phyloP scores from a whole-genome alignment of 1,140 invertebrate species.

The Latrodectus geometricus region DNA sequence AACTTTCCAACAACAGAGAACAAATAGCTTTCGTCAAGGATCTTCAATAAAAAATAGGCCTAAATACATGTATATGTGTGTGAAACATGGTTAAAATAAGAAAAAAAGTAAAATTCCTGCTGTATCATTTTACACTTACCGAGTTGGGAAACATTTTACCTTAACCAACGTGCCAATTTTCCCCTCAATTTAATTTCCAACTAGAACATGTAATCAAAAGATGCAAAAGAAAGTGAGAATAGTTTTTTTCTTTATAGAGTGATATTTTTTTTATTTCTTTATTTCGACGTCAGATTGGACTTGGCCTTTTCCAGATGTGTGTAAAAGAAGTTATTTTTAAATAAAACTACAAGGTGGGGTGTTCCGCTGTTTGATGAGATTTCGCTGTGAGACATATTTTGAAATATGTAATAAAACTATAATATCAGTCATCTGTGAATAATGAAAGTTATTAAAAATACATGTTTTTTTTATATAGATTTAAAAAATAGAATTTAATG shows the following conservation, averaged over 20 bases:
- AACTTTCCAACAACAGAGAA: too few species aligned
- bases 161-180: conserved; percentile 46
- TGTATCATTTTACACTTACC: conserved; percentile 37
- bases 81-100: too few species aligned
- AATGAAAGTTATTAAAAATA: too few species aligned
- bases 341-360: not conserved
- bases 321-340: not conserved
- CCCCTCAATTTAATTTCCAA: conserved; percentile 57
- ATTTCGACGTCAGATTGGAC: not conserved
- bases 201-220: conserved; percentile 40
- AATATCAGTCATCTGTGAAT: too few species aligned
- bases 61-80: too few species aligned
- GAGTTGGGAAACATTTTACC: conserved; percentile 41
- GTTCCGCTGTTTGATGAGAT: not conserved
- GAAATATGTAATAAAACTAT: too few species aligned
- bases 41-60: too few species aligned
- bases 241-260: not conserved
- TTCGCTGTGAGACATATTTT: not conserved
- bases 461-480: too few species aligned
- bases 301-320: not conserved
- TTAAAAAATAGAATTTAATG: too few species aligned
- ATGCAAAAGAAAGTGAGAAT: conserved; percentile 34
- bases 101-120: not conserved
- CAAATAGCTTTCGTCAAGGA: too few species aligned
- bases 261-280: not conserved